These are phyloP conservation scores for Scaptomyza reducta DNA, from an alignment of 2,888 invertebrate genomes.

Conservation along the genomic window DNA sequence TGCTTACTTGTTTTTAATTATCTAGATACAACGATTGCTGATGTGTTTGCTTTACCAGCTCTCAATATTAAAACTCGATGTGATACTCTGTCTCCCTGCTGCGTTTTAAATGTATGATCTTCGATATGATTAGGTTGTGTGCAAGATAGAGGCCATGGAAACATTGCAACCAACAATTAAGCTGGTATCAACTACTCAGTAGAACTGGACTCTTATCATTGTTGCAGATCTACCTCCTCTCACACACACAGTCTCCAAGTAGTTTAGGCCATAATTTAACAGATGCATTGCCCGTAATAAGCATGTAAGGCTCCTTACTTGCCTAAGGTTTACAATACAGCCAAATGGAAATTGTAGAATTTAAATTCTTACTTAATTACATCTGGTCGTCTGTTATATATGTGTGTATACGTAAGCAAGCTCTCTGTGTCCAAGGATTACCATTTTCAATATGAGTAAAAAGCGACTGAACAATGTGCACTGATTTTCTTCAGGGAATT, in stretches of 20 bases:
- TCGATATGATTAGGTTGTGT: slow-evolving; percentile 27
- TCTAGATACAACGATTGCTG: not conserved
- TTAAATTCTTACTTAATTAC: slow-evolving; percentile 47
- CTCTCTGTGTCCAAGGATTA: slow-evolving; percentile 46
- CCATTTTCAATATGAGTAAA: slow-evolving; percentile 47
- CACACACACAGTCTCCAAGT: not conserved
- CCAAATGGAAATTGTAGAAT: slow-evolving; percentile 47
- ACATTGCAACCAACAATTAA: slow-evolving; percentile 22
- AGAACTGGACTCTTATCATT: not conserved
- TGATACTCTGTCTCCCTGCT: slow-evolving; percentile 8
- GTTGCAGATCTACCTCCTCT: too few species aligned
- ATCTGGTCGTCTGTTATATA: slow-evolving; percentile 16
- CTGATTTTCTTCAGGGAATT: slow-evolving; percentile 63
- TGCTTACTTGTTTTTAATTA: too few species aligned
- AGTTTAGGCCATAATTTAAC: slow-evolving; percentile 27
- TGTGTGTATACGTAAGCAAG: not conserved
- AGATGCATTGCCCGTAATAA: slow-evolving; percentile 38
- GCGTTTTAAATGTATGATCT: slow-evolving; percentile 41
- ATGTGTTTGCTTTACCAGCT: not conserved
- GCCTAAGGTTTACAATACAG: not conserved
- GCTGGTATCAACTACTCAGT: not conserved
- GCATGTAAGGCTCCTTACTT: slow-evolving; percentile 17
- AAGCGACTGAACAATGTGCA: slow-evolving; percentile 19
- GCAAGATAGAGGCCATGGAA: not conserved
- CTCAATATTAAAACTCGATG: not conserved